Base-by-base conservation (phyloP, 2,797 vertebrate species). In the Gambelia wislizenii region DNA sequence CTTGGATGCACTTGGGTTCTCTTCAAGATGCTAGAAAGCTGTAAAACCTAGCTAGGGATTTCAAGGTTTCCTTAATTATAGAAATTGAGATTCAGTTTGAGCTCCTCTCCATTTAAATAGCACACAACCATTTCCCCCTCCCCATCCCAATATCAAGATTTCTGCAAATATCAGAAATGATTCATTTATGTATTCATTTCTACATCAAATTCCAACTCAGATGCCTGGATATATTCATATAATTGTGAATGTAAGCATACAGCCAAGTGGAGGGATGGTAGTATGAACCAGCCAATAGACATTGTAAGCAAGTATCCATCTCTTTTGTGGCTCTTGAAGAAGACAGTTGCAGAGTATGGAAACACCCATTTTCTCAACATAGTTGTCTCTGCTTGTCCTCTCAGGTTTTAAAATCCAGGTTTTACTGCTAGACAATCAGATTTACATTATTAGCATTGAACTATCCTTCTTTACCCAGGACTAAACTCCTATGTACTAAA, bases 11-110 rank as follows among this genome's bases (percentile, higher is more conserved):
- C 83, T 87, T 78, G 0, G 14, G 80, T 33, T 86, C 33, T 81
- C 83, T 6, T 85, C 27, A 9, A 88, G 42, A 59, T 85, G 27
- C 81, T 91, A 13, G 20, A 33, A 76, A 30, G 8, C 69, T 87
- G 74, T n/a, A 85, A 83, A 72, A 25, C 42, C 14, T 69, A 67
- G 6, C 27, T 42, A 36, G 8, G 44, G 67, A 74, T 56, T 89
- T n/a, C 6, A 86, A 27, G 14, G 44, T 74, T 30, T 83, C 39
- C 13, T 18, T 76, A 47, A 52, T 83, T 89, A 82, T 82, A 85
- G 6, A 84, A 8, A 90, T 64, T 33, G 36, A 13, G 42, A 14
- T 87, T 84, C 39, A 54, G 14, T 84, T 54, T 44, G 22, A 47
- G 0, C 33, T 30, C 54, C 6, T 84, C 77, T 80, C 44, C 0